phyloP scores from a whole-genome alignment of 1,140 invertebrate genomes.

The Cylas formicarius region DNA sequence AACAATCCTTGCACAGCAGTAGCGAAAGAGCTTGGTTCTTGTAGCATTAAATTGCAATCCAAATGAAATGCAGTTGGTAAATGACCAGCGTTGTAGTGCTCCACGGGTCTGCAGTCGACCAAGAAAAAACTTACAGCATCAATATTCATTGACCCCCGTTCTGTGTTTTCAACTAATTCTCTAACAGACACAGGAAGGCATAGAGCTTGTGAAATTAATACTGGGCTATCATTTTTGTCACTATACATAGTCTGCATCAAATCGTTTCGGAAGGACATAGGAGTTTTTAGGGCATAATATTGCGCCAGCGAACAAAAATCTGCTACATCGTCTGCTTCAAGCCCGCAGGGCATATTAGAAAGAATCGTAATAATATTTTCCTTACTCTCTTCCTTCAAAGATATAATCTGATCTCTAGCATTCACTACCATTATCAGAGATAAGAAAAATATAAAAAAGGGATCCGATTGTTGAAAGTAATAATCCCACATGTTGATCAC shows the following conservation, averaged over 20 bases:
- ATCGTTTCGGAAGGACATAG: constrained; percentile 81
- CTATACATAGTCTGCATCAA: constrained; percentile 45
- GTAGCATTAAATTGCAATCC: constrained; percentile 94
- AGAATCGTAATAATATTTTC: constrained; percentile 66
- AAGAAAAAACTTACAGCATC: constrained; percentile 82
- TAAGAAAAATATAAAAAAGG: constrained; percentile 94
- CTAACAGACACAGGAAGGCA: constrained; percentile 89
- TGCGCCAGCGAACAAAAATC: constrained; percentile 95
- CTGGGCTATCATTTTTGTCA: constrained; percentile 40
- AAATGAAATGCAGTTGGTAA: constrained; percentile 95
- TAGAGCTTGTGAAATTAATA: constrained; percentile 72
- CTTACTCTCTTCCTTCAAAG: constrained; percentile 67
- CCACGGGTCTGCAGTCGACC: constrained; percentile 92
- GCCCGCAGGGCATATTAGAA: constrained; percentile 68
- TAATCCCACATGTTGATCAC: constrained; percentile 94
- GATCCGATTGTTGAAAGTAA: constrained; percentile 94
- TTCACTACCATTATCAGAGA: constrained; percentile 93
- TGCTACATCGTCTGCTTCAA: constrained; percentile 90
- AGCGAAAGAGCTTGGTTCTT: constrained; percentile 88
- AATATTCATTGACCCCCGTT: constrained; percentile 44
- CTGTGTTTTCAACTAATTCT: constrained; percentile 69
- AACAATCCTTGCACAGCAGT: constrained; percentile 92
- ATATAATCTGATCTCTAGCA: constrained; percentile 83
- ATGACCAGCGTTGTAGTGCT: constrained; percentile 95
- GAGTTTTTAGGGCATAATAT: constrained; percentile 89